Base-by-base conservation (phyloP, 2,797 vertebrate genomes). In the Oreonectes daqikongensis region DNA sequence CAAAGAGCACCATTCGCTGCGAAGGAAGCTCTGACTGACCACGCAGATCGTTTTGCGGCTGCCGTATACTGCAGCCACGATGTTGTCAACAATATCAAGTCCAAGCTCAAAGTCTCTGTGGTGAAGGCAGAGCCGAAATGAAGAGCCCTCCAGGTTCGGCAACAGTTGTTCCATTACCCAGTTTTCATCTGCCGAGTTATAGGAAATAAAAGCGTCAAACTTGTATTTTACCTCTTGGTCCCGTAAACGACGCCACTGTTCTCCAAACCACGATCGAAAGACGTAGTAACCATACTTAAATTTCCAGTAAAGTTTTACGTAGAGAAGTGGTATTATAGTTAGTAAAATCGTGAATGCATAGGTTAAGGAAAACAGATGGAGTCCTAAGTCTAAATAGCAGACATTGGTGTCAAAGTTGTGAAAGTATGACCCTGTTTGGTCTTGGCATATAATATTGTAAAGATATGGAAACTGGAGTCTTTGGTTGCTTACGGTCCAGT, bases 181-280 rank as follows among this genome's bases (percentile, higher is more conserved):
- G 0, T 87, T 74, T 79, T 96, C 94, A 85, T 95, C 93, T 8
- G 85, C 89, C 1, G 91, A 93, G 70, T 94, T 95, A 80, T 95
- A 96, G 77, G 95, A 97, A 85, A 97, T 89, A 67, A 96, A 97
- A 0, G 94, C 95, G 35, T 96, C 94, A 11, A 94, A 96, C 69
- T 86, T 85, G 84, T 90, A 95, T 4, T 89, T 86, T 77, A 94
- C 90, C 44, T 93, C 92, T 44, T 93, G 79, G 0, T 93, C 92
- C 44, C 89, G 86, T 26, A 91, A 70, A 67, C 84, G 89, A 44
- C 88, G 89, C 94, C 94, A 95, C 57, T 89, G 91, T 64, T 94
- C 90, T 0, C 91, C 80, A 72, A 93, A 93, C 94, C 94, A 96
- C 17, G 93, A 89, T 0, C 88, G 79, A 70, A 95, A 92, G 20